Conservation (phyloP, 1,140 invertebrate species). For the Heliconius melpomene region DNA sequence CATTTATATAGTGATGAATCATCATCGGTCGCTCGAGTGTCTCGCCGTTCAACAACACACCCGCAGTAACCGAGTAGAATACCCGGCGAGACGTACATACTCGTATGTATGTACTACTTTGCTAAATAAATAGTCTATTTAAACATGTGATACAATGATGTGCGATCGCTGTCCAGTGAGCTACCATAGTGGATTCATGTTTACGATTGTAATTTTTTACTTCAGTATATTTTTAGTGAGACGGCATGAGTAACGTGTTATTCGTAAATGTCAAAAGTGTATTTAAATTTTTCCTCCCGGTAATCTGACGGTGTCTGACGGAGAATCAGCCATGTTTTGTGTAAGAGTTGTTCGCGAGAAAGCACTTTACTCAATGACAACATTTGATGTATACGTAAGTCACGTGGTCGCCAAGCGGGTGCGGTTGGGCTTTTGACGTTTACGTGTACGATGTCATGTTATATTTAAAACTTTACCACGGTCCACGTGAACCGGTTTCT, state of each 20-base stretch:
- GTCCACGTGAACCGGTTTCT: slow-evolving; percentile 52
- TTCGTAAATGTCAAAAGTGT: slow-evolving; percentile 75
- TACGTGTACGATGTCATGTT: slow-evolving; percentile 53
- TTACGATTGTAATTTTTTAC: slow-evolving; percentile 77
- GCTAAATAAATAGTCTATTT: slow-evolving; percentile 74
- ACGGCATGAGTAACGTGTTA: slow-evolving; percentile 71
- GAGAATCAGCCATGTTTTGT: slow-evolving; percentile 62
- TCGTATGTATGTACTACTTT: slow-evolving; percentile 33
- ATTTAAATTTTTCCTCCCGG: slow-evolving; percentile 47
- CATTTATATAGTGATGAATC: slow-evolving; percentile 73
- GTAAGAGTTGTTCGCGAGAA: slow-evolving; percentile 65
- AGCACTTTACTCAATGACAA: slow-evolving; percentile 64
- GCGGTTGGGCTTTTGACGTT: slow-evolving; percentile 67
- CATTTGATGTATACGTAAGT: slow-evolving; percentile 68
- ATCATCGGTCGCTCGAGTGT: slow-evolving; percentile 62
- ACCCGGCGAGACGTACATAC: slow-evolving; percentile 47
- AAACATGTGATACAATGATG: slow-evolving; percentile 77
- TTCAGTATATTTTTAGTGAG: slow-evolving; percentile 75
- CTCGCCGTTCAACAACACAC: slow-evolving; percentile 62
- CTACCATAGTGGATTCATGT: slow-evolving; percentile 70
- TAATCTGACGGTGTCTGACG: slow-evolving; percentile 39
- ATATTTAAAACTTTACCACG: slow-evolving; percentile 40
- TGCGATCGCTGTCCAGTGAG: slow-evolving; percentile 67
- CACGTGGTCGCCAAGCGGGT: slow-evolving; percentile 53
- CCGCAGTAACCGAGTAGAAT: slow-evolving; percentile 54